Evolutionary conservation across 2,113 vertebrate species (phyloP).

Genomic region (Colinus virginianus): DNA sequence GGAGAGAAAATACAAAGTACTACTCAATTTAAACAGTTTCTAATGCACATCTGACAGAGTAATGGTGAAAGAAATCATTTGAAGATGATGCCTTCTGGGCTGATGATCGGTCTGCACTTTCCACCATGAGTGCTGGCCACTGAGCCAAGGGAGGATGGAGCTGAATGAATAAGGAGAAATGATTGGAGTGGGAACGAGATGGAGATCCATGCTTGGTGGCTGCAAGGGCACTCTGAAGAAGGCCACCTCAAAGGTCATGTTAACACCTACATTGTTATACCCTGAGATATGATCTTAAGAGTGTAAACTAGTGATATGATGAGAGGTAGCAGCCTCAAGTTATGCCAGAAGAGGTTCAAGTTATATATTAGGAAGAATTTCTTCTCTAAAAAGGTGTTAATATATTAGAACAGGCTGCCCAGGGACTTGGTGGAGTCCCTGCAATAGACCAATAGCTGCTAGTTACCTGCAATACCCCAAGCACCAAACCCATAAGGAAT

Average conservation of each 20-base stretch:
- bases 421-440: too few relatives aligned
- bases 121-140: fast-evolving
- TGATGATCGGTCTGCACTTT: not conserved
- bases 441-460: not conserved
- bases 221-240: not conserved
- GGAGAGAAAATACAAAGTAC: not conserved
- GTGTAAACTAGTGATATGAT: not conserved
- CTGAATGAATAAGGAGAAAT: not conserved
- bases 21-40: not conserved
- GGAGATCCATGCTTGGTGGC: not conserved
- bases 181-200: not conserved
- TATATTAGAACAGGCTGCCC: too few relatives aligned
- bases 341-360: too few relatives aligned
- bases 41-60: not conserved
- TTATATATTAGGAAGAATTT: too few relatives aligned
- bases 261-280: not conserved
- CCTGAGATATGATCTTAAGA: not conserved
- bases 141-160: not conserved
- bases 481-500: not conserved
- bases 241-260: not conserved
- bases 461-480: not conserved
- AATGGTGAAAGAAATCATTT: not conserved
- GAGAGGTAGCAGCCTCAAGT: too few relatives aligned
- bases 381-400: too few relatives aligned
- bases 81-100: not conserved